These are phyloP conservation scores for Watsonalla cultraria DNA, from an alignment of 2,888 invertebrate genomes.

Conservation along the genomic window DNA sequence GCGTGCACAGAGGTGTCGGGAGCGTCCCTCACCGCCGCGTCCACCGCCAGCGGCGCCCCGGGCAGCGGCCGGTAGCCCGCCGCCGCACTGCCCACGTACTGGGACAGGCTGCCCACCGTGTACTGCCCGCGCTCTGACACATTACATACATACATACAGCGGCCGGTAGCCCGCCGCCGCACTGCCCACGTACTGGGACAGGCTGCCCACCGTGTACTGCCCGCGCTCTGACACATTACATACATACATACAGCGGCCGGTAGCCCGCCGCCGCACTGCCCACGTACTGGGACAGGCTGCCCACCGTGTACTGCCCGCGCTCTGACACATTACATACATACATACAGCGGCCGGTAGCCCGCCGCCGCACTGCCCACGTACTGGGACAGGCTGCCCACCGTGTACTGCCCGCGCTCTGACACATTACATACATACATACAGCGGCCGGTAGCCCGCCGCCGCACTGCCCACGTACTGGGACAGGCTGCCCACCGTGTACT, in stretches of 20 bases:
- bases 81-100: slow-evolving; percentile 92
- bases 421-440: background rate
- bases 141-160: background rate
- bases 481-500: slow-evolving; percentile 95
- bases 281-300: slow-evolving; percentile 96
- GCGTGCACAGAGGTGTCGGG: slow-evolving; percentile 20
- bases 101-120: slow-evolving; percentile 96
- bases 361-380: slow-evolving; percentile 91
- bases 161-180: slow-evolving; percentile 90
- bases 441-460: slow-evolving; percentile 88
- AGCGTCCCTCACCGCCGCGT: slow-evolving; percentile 85
- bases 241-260: slow-evolving; percentile 50
- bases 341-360: slow-evolving; percentile 83
- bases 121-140: slow-evolving; percentile 87
- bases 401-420: slow-evolving; percentile 89
- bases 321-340: slow-evolving; percentile 60
- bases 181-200: slow-evolving; percentile 95
- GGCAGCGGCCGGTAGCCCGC: slow-evolving; percentile 94
- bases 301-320: slow-evolving; percentile 93
- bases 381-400: slow-evolving; percentile 96
- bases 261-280: slow-evolving; percentile 93
- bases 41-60: slow-evolving; percentile 86
- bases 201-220: slow-evolving; percentile 94
- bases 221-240: slow-evolving; percentile 81
- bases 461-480: slow-evolving; percentile 95